phyloP scores from a whole-genome alignment of 2,888 invertebrate genomes.

The Unio delphinus region DNA sequence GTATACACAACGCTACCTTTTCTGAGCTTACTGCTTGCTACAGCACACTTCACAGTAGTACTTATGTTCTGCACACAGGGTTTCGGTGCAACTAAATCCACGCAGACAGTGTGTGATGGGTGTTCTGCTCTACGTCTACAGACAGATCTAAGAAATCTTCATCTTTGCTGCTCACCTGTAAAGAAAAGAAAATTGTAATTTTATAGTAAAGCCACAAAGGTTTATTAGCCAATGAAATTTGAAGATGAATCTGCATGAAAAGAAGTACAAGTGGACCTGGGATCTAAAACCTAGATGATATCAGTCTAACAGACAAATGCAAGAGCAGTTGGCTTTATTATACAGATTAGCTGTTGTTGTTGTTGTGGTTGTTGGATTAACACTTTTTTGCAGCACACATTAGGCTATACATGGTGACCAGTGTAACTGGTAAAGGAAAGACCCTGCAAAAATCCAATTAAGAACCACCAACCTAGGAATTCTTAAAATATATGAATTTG shows the following conservation, averaged over 20 bases:
- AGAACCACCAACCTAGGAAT: too few relatives aligned
- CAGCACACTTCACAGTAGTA: constrained; percentile 99
- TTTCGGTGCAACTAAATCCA: constrained; percentile 98
- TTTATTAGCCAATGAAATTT: background rate
- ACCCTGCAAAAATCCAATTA: too few relatives aligned
- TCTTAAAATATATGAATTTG: too few relatives aligned
- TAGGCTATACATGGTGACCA: too few relatives aligned
- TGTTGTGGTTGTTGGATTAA: too few relatives aligned
- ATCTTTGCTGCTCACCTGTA: constrained; percentile 92
- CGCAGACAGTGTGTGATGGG: constrained; percentile 98
- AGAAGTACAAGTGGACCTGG: too few relatives aligned
- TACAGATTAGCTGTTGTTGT: too few relatives aligned
- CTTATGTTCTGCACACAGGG: constrained; percentile 98
- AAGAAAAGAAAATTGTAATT: constrained; percentile 9
- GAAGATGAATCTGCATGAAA: background rate
- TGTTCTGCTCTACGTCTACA: constrained; percentile 99
- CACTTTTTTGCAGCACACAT: too few relatives aligned
- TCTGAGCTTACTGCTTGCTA: constrained; percentile 98
- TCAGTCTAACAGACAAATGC: too few relatives aligned
- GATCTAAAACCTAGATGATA: too few relatives aligned
- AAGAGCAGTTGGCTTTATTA: too few relatives aligned
- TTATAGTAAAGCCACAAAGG: background rate
- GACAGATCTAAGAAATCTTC: constrained; percentile 99
- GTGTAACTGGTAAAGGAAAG: too few relatives aligned
- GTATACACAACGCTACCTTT: constrained; percentile 62